phyloP scores from a whole-genome alignment of 92 coral and sea anemone genomes.

The Blastomussa wellsi region DNA sequence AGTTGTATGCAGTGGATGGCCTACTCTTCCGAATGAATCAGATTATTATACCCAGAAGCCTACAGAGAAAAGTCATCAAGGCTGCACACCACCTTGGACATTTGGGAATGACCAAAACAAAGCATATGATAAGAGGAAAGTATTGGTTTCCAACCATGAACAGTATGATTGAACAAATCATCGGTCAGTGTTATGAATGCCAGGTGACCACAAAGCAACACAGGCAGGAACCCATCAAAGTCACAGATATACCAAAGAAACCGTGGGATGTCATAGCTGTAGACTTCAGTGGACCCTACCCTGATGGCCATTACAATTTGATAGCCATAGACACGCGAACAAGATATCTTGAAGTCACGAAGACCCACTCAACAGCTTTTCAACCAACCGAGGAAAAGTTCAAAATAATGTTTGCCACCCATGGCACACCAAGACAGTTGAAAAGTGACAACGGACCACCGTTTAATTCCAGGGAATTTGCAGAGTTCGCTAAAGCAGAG shows the following conservation, averaged over 20 bases:
- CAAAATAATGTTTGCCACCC: slow-evolving; percentile 38
- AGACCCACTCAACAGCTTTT: slow-evolving; percentile 34
- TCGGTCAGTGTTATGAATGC: slow-evolving; percentile 54
- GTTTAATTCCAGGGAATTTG: slow-evolving; percentile 40
- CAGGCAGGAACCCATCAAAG: slow-evolving; percentile 40
- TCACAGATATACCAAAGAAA: slow-evolving; percentile 43
- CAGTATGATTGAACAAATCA: slow-evolving; percentile 44
- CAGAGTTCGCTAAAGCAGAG: slow-evolving; percentile 31
- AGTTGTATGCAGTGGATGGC: background rate
- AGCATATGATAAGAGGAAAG: slow-evolving; percentile 42
- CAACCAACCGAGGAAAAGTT: slow-evolving; percentile 22
- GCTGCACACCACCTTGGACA: slow-evolving; percentile 43
- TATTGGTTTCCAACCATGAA: slow-evolving; percentile 50
- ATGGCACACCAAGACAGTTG: slow-evolving; percentile 38
- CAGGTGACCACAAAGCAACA: slow-evolving; percentile 53
- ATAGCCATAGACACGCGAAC: slow-evolving; percentile 20
- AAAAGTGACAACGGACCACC: slow-evolving; percentile 53
- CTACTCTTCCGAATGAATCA: slow-evolving; percentile 1
- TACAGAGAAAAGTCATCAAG: slow-evolving; percentile 56
- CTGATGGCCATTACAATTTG: too few relatives aligned
- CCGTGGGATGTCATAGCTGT: slow-evolving; percentile 41
- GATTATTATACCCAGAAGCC: slow-evolving; percentile 49
- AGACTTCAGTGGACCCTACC: slow-evolving; percentile 57
- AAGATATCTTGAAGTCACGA: slow-evolving; percentile 27
- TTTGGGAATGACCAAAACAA: background rate